phyloP scores from a whole-genome alignment of 2,797 vertebrate genomes.

The Gymnothorax reevesii region DNA sequence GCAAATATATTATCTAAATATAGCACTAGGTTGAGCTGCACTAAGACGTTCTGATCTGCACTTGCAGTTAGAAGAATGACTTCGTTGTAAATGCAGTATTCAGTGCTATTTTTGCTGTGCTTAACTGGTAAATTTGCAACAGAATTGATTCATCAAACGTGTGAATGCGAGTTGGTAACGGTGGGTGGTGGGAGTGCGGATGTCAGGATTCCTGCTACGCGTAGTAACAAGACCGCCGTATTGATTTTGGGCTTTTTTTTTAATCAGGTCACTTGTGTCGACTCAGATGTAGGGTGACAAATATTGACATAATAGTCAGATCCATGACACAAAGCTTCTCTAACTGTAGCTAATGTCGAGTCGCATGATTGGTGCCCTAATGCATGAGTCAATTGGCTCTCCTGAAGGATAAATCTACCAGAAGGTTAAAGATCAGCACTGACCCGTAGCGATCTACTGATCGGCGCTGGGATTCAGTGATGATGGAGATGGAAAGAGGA shows the following conservation, averaged over 20 bases:
- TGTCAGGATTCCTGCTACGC: neutral
- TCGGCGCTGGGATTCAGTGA: neutral
- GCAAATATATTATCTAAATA: neutral
- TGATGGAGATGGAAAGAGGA: neutral
- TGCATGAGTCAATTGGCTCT: neutral
- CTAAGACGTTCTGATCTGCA: neutral
- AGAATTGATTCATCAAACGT: neutral
- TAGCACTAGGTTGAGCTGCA: neutral
- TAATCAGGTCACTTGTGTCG: neutral
- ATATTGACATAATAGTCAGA: neutral
- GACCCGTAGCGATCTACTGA: neutral
- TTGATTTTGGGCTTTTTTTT: slow-evolving; percentile 13
- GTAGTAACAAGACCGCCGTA: neutral
- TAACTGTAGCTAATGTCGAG: neutral
- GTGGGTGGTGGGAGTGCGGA: neutral
- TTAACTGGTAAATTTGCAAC: neutral
- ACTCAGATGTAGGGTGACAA: neutral
- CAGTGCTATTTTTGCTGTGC: neutral
- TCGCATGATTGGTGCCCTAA: slow-evolving; percentile 3
- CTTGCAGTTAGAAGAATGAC: neutral
- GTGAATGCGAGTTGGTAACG: neutral
- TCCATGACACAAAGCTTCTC: neutral
- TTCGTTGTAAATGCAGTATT: neutral
- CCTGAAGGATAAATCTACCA: slow-evolving; percentile 2
- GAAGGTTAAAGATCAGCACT: neutral